These are phyloP conservation scores for Atlantisia rogersi DNA, from an alignment of 2,113 vertebrate species.

Conservation along the genomic window DNA sequence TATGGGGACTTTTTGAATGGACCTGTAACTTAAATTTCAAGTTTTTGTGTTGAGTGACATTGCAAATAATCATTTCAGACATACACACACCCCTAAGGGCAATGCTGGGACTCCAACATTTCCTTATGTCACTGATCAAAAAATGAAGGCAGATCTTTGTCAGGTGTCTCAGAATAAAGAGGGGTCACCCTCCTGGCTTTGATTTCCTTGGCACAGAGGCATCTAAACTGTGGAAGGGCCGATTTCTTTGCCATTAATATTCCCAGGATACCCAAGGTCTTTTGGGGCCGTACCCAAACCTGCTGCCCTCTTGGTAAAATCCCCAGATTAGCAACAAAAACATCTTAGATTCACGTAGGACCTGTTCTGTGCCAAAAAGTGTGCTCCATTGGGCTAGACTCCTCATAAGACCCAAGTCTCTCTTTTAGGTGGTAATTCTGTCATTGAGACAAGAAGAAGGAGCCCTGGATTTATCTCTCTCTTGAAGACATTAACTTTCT, in stretches of 20 bases:
- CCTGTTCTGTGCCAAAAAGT: rapidly evolving
- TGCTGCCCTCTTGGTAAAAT: background rate
- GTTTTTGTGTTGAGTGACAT: background rate
- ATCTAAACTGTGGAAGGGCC: background rate
- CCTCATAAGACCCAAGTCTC: rapidly evolving
- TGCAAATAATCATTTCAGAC: background rate
- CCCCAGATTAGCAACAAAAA: background rate
- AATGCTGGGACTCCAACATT: background rate
- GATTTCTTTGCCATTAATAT: background rate
- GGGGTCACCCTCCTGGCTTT: background rate
- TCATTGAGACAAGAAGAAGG: background rate
- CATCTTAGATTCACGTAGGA: background rate
- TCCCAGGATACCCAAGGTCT: background rate
- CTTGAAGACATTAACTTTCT: background rate
- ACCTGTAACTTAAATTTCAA: background rate
- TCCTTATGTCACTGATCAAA: background rate
- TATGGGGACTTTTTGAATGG: background rate
- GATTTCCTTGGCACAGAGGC: background rate
- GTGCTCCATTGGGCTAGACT: background rate
- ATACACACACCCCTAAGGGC: too few species aligned
- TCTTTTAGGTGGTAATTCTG: background rate
- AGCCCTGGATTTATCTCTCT: background rate
- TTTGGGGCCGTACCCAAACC: background rate
- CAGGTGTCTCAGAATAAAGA: background rate
- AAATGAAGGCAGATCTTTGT: background rate